Conservation (phyloP, 64 coral and sea anemone genomes). For the Platygyra sinensis region DNA sequence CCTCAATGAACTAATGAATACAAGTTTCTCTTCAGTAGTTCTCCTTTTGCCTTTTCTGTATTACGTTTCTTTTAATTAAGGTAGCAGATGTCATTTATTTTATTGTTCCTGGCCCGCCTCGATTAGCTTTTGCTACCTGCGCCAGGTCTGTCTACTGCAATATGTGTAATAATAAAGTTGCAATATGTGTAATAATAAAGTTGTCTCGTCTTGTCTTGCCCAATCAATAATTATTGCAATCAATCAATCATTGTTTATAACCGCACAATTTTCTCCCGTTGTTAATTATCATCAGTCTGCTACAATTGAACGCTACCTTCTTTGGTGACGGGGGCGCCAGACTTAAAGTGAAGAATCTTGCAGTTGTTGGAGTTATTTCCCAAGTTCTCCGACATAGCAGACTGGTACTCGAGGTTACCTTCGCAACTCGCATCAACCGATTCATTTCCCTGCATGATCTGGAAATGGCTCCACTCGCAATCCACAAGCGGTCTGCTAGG, state of each 20-base stretch:
- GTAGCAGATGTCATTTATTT: no score
- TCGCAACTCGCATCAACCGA: background rate
- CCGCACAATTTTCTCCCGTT: no score
- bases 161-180: no score
- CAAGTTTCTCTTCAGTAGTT: no score
- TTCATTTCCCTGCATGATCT: constrained; percentile 49
- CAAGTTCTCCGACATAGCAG: constrained; percentile 34
- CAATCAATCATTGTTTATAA: background rate
- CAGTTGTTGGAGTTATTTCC: background rate
- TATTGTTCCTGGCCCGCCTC: no score
- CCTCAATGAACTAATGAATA: no score
- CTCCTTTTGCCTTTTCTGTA: no score
- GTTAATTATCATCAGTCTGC: background rate
- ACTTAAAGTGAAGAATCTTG: constrained; percentile 80
- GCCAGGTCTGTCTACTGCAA: no score
- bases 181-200: no score
- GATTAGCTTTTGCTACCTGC: no score
- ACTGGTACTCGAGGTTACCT: constrained; percentile 21
- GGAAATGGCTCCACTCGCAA: constrained; percentile 74
- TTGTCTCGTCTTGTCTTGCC: no score
- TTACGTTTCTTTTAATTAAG: no score
- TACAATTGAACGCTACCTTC: constrained; percentile 45
- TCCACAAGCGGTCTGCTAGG: constrained; percentile 60
- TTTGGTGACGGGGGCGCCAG: constrained; percentile 60
- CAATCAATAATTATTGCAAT: background rate